Evolutionary conservation across 1,140 invertebrate genomes (phyloP), one percentile per base, ranked within the genome.

Genomic region (Matsumurasca onukii): DNA sequence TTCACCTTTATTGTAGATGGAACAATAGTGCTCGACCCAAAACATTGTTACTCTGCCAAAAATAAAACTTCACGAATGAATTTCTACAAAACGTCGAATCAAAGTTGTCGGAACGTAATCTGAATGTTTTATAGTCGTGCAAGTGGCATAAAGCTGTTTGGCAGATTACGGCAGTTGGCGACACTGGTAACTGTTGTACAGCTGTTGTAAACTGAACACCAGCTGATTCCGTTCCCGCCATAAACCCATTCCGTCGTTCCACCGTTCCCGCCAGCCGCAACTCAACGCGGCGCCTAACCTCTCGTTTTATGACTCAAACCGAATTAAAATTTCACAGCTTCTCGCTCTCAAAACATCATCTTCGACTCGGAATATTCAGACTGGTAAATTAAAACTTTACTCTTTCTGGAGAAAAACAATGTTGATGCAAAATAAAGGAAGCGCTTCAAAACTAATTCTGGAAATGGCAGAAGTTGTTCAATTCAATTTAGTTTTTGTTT

Each of bases 261-360:
- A n/a, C n/a, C n/a, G n/a, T n/a, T n/a, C n/a, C n/a, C n/a, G n/a
- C n/a, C n/a, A n/a, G n/a, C n/a, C n/a, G n/a, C n/a, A n/a, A n/a
- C n/a, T n/a, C n/a, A n/a, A n/a, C n/a, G n/a, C n/a, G n/a, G n/a
- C n/a, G n/a, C n/a, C n/a, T n/a, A n/a, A n/a, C 30, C 55, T 59
- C 55, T 29, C 24, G 15, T 29, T 59, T 59, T 59, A 59, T 29
- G 55, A 29, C 55, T 59, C 25, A 27, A 25, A 15, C 30, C 55
- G n/a, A 59, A 59, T 59, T 59, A 59, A 59, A 59, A 59, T 59
- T 27, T 5, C 55, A 59, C 34, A 59, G 55, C 22, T 59, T 59
- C 55, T 25, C 55, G 55, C 25, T 24, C 5, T 24, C 5, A 17
- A 9, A 17, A 39, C 34, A 17, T 39, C 34, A 39, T 39, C 34